phyloP scores from a whole-genome alignment of 1,140 invertebrate species.

The Drosophila sturtevanti region DNA sequence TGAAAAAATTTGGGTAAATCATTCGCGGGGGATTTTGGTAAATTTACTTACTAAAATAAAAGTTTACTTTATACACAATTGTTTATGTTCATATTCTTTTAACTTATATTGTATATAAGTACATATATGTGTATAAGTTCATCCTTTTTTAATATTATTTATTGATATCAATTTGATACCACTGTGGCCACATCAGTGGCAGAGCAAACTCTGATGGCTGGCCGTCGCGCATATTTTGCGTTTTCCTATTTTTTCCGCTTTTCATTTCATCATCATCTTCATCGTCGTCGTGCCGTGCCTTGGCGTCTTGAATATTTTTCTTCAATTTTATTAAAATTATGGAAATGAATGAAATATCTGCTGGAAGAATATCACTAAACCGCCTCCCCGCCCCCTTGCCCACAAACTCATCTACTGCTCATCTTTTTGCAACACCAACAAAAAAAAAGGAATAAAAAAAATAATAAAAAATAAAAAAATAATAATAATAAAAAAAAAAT shows the following conservation, averaged over 20 bases:
- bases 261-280: constrained; percentile 42
- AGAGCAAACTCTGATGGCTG: not conserved
- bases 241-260: constrained; percentile 57
- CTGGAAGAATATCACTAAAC: constrained; percentile 21
- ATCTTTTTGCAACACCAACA: constrained; percentile 50
- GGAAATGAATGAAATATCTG: constrained; percentile 79
- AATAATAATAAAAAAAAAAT: too few relatives aligned
- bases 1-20: too few relatives aligned
- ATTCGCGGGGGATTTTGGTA: too few relatives aligned
- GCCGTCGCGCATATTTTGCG: constrained; percentile 57
- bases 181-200: constrained; percentile 24
- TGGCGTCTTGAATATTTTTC: constrained; percentile 76
- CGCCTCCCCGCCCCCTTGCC: not conserved
- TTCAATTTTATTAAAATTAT: constrained; percentile 82
- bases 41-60: too few relatives aligned
- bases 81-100: too few relatives aligned
- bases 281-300: constrained; percentile 24
- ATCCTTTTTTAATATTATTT: too few relatives aligned
- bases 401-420: constrained; percentile 11
- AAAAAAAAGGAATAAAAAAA: too few relatives aligned
- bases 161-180: not conserved
- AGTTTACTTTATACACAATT: too few relatives aligned
- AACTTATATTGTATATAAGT: too few relatives aligned
- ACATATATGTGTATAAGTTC: too few relatives aligned
- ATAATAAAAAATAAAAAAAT: too few relatives aligned